Conservation (phyloP, 2,888 invertebrate genomes). For the Fragum sueziense region DNA sequence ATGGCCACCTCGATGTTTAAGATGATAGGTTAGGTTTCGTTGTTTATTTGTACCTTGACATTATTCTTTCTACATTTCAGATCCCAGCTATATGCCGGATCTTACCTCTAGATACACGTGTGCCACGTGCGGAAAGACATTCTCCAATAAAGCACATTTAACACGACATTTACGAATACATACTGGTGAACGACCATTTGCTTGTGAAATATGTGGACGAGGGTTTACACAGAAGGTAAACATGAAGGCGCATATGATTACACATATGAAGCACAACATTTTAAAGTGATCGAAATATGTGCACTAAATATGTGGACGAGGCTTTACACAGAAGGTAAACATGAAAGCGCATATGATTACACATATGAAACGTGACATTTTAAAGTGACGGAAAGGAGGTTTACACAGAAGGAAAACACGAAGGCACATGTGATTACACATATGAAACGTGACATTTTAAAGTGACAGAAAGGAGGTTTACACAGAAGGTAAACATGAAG, state of each 20-base stretch:
- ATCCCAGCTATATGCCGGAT: neutral
- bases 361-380: slow-evolving; percentile 20
- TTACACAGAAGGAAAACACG: no score
- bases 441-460: no score
- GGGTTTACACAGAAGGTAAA: slow-evolving; percentile 12
- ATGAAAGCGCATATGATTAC: slow-evolving; percentile 5
- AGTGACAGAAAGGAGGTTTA: no score
- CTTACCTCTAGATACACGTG: neutral
- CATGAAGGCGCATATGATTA: slow-evolving; percentile 24
- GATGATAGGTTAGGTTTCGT: no score
- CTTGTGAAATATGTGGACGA: slow-evolving; percentile 16
- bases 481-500: no score
- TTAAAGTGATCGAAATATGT: no score
- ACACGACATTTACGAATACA: slow-evolving; percentile 15
- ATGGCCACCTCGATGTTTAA: no score
- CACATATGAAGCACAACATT: neutral
- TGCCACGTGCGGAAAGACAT: slow-evolving; percentile 26
- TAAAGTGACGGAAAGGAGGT: no score
- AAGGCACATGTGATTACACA: no score
- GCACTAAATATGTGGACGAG: slow-evolving; percentile 1
- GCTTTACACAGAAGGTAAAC: slow-evolving; percentile 10
- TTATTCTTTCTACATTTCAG: neutral
- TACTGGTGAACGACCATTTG: slow-evolving; percentile 30
- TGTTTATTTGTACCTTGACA: no score
- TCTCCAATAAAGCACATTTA: slow-evolving; percentile 18